phyloP scores from a whole-genome alignment of 2,888 invertebrate species.

The Steromphala cineraria region DNA sequence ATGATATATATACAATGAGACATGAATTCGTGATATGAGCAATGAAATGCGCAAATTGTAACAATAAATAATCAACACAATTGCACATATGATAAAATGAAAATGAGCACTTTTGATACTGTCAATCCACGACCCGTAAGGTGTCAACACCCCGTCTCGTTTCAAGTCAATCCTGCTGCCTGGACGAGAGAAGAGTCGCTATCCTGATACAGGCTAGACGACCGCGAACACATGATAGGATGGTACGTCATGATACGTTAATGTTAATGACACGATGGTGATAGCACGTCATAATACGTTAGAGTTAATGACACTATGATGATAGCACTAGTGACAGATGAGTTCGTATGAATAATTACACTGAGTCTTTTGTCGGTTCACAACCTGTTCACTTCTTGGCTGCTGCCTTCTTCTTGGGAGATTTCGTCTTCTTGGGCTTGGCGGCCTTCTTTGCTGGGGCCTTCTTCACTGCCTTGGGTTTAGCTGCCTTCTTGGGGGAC shows the following conservation, averaged over 20 bases:
- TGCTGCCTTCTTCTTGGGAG: slow-evolving; percentile 45
- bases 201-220: too few species aligned
- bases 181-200: neutral
- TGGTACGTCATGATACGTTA: too few species aligned
- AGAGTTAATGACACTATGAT: neutral
- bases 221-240: too few species aligned
- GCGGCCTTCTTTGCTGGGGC: slow-evolving; percentile 33
- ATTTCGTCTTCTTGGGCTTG: slow-evolving; percentile 44
- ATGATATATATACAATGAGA: slow-evolving; percentile 1
- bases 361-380: neutral
- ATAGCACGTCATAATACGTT: neutral
- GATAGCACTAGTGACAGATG: neutral
- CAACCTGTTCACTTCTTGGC: slow-evolving; percentile 30
- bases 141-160: slow-evolving; percentile 1
- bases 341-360: slow-evolving; percentile 9
- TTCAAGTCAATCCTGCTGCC: neutral
- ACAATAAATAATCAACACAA: slow-evolving; percentile 9
- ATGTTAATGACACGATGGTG: neutral
- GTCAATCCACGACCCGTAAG: slow-evolving; percentile 12
- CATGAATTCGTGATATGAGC: neutral
- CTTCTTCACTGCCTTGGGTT: slow-evolving; percentile 45
- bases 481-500: slow-evolving; percentile 35
- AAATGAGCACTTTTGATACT: slow-evolving; percentile 16
- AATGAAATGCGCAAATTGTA: slow-evolving; percentile 1
- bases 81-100: neutral